Percentiles rank a stretch among this genome's conserved stretches.
Conservation (phyloP, 2,888 invertebrate genomes). For the Diachrysia chrysitis region DNA sequence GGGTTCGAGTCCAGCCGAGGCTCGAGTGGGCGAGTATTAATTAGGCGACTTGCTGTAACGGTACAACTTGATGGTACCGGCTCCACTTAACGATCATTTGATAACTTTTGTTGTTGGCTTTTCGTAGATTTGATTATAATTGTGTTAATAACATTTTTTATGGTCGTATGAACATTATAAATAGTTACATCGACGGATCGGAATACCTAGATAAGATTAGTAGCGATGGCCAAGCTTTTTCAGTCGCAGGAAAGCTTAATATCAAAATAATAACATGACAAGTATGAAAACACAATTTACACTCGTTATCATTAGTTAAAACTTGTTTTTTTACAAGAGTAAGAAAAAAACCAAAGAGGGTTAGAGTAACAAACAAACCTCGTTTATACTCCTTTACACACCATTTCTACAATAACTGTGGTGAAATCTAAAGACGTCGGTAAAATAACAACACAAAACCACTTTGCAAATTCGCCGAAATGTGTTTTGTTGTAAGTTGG, state of each 20-base stretch:
- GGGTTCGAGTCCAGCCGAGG: slow-evolving; percentile 71
- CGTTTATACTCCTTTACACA: not conserved
- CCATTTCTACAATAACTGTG: slow-evolving; percentile 10
- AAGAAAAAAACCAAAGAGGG: slow-evolving; percentile 11
- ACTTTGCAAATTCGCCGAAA: slow-evolving; percentile 31
- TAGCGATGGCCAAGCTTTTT: slow-evolving; percentile 63
- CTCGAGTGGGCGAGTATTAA: slow-evolving; percentile 83
- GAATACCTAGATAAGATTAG: slow-evolving; percentile 64
- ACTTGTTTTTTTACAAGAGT: not conserved
- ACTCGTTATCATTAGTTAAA: slow-evolving; percentile 11
- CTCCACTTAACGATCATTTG: slow-evolving; percentile 80
- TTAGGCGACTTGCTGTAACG: slow-evolving; percentile 79
- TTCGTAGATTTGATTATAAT: slow-evolving; percentile 73
- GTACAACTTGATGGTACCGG: slow-evolving; percentile 66
- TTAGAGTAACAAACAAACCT: slow-evolving; percentile 12
- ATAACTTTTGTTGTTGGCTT: slow-evolving; percentile 77
- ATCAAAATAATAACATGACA: slow-evolving; percentile 45
- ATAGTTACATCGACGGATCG: slow-evolving; percentile 65
- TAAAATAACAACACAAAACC: slow-evolving; percentile 15
- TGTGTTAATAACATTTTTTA: slow-evolving; percentile 68
- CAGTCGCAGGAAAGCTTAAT: slow-evolving; percentile 55
- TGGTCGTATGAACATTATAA: slow-evolving; percentile 58
- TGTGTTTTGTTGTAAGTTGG: slow-evolving; percentile 36
- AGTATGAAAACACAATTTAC: slow-evolving; percentile 19
- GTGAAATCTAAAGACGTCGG: slow-evolving; percentile 9